Base-by-base conservation (phyloP, 2,888 invertebrate genomes). In the Synanthedon vespiformis region DNA sequence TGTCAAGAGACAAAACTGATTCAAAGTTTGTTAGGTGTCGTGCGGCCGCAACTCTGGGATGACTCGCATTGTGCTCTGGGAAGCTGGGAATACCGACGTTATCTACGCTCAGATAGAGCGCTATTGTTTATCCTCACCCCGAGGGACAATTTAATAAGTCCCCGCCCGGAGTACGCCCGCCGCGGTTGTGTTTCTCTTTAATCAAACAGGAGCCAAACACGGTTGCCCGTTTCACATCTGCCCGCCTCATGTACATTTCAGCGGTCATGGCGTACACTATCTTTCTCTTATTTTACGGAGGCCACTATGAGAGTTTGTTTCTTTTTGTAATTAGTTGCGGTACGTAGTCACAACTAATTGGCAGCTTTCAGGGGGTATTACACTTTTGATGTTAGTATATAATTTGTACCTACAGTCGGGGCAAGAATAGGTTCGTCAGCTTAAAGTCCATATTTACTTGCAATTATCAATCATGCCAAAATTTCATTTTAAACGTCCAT, bases 311-410 rank as follows among this genome's bases (percentile, higher is more conserved):
- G 74, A 78, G 74, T 74, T 75, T 78, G 78, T 80, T 82, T 83
- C 74, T 79, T 81, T 81, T 75, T 68, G 74, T 75, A 81, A 82
- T 81, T 77, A 78, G 73, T 69, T 67, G 61, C 64, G 64, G 69
- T 64, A 67, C 77, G 77, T 81, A 83, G 78, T 81, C 78, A 73
- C 63, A 62, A 80, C 80, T 86, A 83, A 85, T 86, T 86, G 79
- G 80, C 50, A 55, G 54, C 53, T 58, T 84, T 84, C 74, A 76
- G 67, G 62, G 70, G 70, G 71, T 70, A 75, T 80, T 82, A 68
- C 72, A 81, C 72, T 81, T 80, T 77, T 80, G 77, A 82, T 22
- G 22, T 22, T 22, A 22, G 4, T 22, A 22, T 22, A 4, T 22
- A 16, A 16, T 1, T 16, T 16, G 16, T 16, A 16, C 16, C 16